Base-by-base conservation (phyloP, 2,113 vertebrate genomes). In the Tautogolabrus adspersus region DNA sequence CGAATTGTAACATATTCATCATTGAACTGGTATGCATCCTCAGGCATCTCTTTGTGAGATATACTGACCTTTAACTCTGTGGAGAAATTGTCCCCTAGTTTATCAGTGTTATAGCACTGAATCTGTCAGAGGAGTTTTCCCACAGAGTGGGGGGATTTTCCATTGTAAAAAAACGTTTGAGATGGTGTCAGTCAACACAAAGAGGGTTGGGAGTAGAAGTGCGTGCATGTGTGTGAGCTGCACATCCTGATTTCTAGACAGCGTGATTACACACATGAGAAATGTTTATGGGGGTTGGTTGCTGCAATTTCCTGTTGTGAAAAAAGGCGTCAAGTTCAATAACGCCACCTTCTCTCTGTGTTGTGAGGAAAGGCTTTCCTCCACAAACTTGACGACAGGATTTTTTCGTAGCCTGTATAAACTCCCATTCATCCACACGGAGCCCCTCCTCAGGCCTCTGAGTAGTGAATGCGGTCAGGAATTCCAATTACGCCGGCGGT, bases 401-500 rank as follows among this genome's bases (percentile, higher is more conserved):
- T 11, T 42, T 22, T 59, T 42, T 19, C 65, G 56, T 19, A 11
- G 22, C 47, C 37, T 73, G 30, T 49, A 8, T 74, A 51, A 37
- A 55, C 59, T 63, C 8, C 67, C 68, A 71, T 82, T 79, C 49
- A 77, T 79, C 67, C 21, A 19, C 15, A 5, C 11, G 4, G 10
- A 47, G 52, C 26, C 26, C 55, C 30, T 8, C 38, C 73, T 9
- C 60, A 44, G 0, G 10, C 9, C 44, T 1, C 60, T 22, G 19
- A 44, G 54, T 1, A 10, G 15, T 57, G 8, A 82, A 66, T 54
- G 49, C 72, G 30, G 47, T 63, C 37, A 84, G 87, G 90, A 91
- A 92, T 92, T 38, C 74, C 69, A 88, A 76, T 70, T 54, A 90
- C 88, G 84, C 13, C 10, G 5, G 11, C 13, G 60, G 18, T 30